phyloP scores from a whole-genome alignment of 1,140 invertebrate genomes.

The Scaptodrosophila lebanonensis region DNA sequence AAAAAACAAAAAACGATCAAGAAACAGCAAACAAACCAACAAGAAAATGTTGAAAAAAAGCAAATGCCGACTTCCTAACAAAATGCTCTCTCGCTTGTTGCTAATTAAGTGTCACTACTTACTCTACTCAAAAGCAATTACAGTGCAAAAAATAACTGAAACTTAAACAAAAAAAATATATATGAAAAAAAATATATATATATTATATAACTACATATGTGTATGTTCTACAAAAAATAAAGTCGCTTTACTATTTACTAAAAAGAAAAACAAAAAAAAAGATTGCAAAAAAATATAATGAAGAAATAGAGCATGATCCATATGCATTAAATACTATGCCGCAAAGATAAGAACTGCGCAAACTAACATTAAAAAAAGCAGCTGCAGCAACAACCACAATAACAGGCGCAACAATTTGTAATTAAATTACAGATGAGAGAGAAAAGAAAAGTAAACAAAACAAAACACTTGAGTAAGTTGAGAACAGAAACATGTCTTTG shows the following conservation, averaged over 20 bases:
- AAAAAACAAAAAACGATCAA: conserved; percentile 12
- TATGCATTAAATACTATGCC: conserved; percentile 36
- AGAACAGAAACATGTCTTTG: conserved; percentile 17
- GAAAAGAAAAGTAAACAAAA: conserved; percentile 49
- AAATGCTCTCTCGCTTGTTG: conserved; percentile 19
- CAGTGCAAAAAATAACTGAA: conserved; percentile 30
- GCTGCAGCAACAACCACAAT: conserved; percentile 37
- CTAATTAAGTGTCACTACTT: conserved; percentile 26
- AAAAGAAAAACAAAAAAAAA: conserved; percentile 14
- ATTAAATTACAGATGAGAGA: conserved; percentile 66
- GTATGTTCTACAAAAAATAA: conserved; percentile 21
- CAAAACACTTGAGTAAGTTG: conserved; percentile 25
- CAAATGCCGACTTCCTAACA: conserved; percentile 54
- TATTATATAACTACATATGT: conserved; percentile 9
- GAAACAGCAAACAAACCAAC: conserved; percentile 34
- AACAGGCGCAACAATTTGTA: conserved; percentile 59
- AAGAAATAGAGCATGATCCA: background rate
- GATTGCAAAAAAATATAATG: conserved; percentile 16
- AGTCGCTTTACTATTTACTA: conserved; percentile 31
- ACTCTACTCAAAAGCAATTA: conserved; percentile 26
- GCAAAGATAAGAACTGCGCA: conserved; percentile 37
- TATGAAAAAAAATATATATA: conserved; percentile 9
- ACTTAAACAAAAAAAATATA: conserved; percentile 11
- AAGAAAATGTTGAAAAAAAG: conserved; percentile 22
- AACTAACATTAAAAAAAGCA: conserved; percentile 32